These are phyloP conservation scores for Neopelma chrysocephalum DNA, from an alignment of 2,797 vertebrate genomes.

Conservation along the genomic window DNA sequence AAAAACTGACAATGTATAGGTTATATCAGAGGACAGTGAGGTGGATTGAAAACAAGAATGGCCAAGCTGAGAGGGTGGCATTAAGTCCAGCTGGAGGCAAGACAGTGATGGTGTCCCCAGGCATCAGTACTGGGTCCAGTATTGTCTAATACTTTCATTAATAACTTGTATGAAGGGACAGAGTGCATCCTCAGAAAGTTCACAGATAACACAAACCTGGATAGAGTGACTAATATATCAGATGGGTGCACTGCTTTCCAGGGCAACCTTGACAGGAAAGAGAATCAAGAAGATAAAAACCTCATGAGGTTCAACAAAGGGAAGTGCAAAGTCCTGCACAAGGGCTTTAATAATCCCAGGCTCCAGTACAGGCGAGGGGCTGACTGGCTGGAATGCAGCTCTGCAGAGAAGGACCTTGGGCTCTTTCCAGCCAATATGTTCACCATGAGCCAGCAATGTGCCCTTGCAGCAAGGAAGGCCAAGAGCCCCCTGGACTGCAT, in stretches of 20 bases:
- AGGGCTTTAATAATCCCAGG: neutral
- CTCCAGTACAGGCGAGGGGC: neutral
- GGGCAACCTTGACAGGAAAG: neutral
- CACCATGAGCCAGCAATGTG: neutral
- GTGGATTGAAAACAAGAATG: neutral
- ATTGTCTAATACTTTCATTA: neutral
- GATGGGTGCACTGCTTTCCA: neutral
- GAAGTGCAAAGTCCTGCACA: neutral
- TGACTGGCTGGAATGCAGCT: neutral
- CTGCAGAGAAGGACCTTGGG: neutral
- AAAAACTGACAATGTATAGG: neutral
- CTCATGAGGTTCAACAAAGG: neutral
- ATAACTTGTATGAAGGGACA: neutral
- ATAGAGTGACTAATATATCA: neutral
- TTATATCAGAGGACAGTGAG: neutral
- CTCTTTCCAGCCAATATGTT: neutral
- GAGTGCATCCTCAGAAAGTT: neutral
- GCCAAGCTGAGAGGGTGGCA: neutral
- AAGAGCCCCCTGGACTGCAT: neutral
- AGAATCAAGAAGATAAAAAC: neutral
- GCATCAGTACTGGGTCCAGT: neutral
- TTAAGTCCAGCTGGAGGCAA: neutral
- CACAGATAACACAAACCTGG: neutral
- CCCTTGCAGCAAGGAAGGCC: neutral
- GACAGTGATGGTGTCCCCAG: neutral